A percentile compares a stretch with the other conserved stretches of the same genome.
Conservation (phyloP, 2,797 vertebrate species). For the Pagetopsis macropterus region DNA sequence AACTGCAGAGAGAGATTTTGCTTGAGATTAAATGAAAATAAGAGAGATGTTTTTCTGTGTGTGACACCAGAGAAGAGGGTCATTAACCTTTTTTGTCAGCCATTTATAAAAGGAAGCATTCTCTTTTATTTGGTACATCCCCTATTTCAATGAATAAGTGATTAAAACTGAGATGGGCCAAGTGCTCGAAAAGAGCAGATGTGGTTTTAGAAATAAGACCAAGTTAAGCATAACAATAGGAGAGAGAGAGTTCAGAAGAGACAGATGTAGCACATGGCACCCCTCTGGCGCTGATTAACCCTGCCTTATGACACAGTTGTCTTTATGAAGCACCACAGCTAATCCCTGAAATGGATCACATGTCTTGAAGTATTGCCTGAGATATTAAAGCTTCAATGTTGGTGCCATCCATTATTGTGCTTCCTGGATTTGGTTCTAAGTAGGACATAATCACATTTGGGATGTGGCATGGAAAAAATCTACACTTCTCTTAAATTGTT, state of each 20-base stretch:
- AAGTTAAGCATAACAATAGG: constrained; percentile 32
- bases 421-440: constrained; percentile 43
- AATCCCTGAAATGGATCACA: constrained; percentile 31
- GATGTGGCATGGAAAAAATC: constrained; percentile 57
- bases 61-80: constrained; percentile 21
- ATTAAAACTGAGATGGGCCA: constrained; percentile 18
- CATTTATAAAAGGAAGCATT: not conserved
- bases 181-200: constrained; percentile 1
- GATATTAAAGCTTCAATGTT: constrained; percentile 30
- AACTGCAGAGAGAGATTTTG: constrained; percentile 24
- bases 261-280: constrained; percentile 56
- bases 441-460: constrained; percentile 54
- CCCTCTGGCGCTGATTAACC: constrained; percentile 61
- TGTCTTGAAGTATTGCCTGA: constrained; percentile 13
- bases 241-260: constrained; percentile 35
- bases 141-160: constrained; percentile 16
- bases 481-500: constrained; percentile 32
- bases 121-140: constrained; percentile 17
- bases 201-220: constrained; percentile 30
- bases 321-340: constrained; percentile 34
- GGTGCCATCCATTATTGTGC: constrained; percentile 33
- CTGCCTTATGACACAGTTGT: constrained; percentile 49
- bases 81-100: constrained; percentile 10
- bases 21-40: constrained; percentile 29
- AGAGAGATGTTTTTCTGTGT: constrained; percentile 10